phyloP scores from a whole-genome alignment of 2,797 vertebrate genomes.

The Microhierax caerulescens region DNA sequence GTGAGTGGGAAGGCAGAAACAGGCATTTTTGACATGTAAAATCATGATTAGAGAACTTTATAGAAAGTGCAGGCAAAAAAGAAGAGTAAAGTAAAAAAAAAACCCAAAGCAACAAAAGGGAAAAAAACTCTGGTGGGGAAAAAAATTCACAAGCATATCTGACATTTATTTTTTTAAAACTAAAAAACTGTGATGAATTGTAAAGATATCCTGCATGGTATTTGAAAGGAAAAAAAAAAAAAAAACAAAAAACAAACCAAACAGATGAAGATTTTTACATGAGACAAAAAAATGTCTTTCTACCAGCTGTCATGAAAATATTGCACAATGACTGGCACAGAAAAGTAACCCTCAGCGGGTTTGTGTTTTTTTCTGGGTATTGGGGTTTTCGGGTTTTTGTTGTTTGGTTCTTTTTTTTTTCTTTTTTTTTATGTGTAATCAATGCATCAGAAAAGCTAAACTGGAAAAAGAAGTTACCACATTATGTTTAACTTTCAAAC shows the following conservation, averaged over 20 bases:
- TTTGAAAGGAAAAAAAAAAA: neutral
- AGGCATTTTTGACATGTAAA: slow-evolving; percentile 4
- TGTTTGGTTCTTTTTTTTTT: neutral
- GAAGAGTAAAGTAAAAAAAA: neutral
- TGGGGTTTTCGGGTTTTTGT: neutral
- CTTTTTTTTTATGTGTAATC: neutral
- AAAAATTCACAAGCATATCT: neutral
- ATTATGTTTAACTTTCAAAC: neutral
- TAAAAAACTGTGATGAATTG: neutral
- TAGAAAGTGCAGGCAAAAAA: neutral
- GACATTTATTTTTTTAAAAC: neutral
- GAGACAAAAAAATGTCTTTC: neutral
- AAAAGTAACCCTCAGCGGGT: neutral
- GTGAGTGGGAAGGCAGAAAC: neutral
- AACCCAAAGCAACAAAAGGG: neutral
- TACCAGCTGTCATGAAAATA: slow-evolving; percentile 46
- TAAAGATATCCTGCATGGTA: neutral
- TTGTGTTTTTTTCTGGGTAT: neutral
- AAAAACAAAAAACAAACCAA: neutral
- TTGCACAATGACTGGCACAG: slow-evolving; percentile 53
- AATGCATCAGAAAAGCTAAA: slow-evolving; percentile 3
- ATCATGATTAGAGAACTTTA: neutral
- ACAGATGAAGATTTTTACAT: neutral
- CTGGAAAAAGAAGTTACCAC: neutral
- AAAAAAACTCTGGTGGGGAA: neutral